Evolutionary conservation across 2,888 invertebrate species (phyloP), one percentile per base, ranked within the genome.

Genomic region (Heliconius aoede): DNA sequence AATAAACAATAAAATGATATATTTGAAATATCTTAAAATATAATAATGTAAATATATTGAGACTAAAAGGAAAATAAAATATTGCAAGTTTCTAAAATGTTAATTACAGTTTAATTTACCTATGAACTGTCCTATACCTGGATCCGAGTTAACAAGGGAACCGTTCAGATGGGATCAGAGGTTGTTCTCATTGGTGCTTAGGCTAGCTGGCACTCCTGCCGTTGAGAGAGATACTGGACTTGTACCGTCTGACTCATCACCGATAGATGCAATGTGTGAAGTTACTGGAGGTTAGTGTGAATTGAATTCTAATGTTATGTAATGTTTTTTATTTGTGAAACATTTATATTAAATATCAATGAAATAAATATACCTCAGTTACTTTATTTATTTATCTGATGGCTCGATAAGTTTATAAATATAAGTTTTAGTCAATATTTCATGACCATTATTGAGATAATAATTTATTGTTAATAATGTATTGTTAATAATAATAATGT

Each of bases 131-230:
- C 97, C 97, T 61, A 98, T 99, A 85, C 99, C 99, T 62, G 99
- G 99, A 18, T 98, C 98, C 9, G 99, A 99, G 92, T 95, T 99
- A 89, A 99, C 99, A 4, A 96, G 98, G 84, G 99, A 99, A 91
- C 99, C 99, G n/a, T 99, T 99, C 91, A 96, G 99, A 82, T 99
- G 99, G 99, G 99, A 99, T 94, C 99, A 99, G 93, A 96, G 99
- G 83, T 95, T 99, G 79, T 99, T 99, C 94, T 98, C 99, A 4
- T 94, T 99, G 85, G 99, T 99, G 68, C 95, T 99, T 75, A 95
- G 99, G 80, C 95, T 99, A 88, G 97, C 99, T 61, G 99, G 99
- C 7, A 98, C 98, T 65, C 99, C 98, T 4, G 97, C 97, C 3
- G 96, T 97, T 69, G 98, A 98, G 85, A 95, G 98, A 81, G 98